Conservation (phyloP, 2,797 vertebrate species). For the Anolis apletophallus region DNA sequence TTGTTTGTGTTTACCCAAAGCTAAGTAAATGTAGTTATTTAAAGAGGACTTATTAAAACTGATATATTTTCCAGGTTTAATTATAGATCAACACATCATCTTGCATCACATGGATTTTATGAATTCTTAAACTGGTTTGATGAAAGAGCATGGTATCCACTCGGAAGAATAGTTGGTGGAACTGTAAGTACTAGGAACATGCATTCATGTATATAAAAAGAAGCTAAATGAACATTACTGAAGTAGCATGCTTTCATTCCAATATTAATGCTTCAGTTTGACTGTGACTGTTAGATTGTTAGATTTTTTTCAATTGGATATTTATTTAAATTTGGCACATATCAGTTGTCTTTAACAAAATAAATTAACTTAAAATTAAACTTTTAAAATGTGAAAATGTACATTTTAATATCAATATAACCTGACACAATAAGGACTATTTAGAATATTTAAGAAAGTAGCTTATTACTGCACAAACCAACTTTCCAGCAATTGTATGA, state of each 20-base stretch:
- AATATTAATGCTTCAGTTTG: background rate
- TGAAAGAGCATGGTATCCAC: slow-evolving; percentile 97
- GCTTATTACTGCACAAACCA: background rate
- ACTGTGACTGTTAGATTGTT: background rate
- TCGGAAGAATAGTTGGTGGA: slow-evolving; percentile 97
- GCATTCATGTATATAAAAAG: slow-evolving; percentile 30
- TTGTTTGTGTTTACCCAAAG: background rate
- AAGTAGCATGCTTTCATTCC: background rate
- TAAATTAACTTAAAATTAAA: background rate
- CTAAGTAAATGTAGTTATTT: background rate
- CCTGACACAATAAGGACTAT: background rate
- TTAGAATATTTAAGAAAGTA: background rate
- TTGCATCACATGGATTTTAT: slow-evolving; percentile 96
- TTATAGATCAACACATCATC: slow-evolving; percentile 98
- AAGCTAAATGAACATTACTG: background rate
- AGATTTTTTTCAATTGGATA: background rate
- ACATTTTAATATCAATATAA: background rate
- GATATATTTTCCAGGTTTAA: slow-evolving; percentile 88
- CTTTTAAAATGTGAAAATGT: background rate
- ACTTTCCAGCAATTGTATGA: background rate
- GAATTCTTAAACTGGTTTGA: slow-evolving; percentile 99
- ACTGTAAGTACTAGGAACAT: slow-evolving; percentile 87
- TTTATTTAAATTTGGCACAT: background rate
- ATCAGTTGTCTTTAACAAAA: background rate
- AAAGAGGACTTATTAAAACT: background rate